Evolutionary conservation across 2,888 invertebrate genomes (phyloP).

Genomic region (Bellardia pandia): DNA sequence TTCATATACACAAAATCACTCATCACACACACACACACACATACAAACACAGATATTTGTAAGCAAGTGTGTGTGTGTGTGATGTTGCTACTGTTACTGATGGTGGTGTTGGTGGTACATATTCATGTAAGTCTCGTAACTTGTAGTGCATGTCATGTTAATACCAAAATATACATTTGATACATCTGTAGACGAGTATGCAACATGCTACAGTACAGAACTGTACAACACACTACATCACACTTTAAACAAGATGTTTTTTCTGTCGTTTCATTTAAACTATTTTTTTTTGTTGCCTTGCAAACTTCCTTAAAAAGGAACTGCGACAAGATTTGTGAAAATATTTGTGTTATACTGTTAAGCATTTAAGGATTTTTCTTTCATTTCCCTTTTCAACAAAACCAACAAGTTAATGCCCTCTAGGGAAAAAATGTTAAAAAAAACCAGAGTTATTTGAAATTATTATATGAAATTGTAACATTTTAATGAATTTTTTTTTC

Average conservation of each 20-base stretch:
- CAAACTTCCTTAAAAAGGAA: conserved; percentile 2
- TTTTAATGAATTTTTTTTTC: no score
- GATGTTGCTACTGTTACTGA: neutral
- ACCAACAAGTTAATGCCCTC: neutral
- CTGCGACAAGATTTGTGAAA: conserved; percentile 53
- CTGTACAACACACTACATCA: conserved; percentile 1
- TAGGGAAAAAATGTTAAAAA: neutral
- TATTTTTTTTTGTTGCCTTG: neutral
- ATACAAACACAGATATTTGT: neutral
- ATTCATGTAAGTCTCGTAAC: conserved; percentile 65
- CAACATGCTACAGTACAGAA: neutral
- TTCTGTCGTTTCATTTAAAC: neutral
- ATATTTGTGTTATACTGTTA: conserved; percentile 36
- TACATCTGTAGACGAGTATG: conserved; percentile 36
- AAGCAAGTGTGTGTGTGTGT: neutral
- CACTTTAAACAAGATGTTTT: neutral
- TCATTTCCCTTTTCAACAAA: neutral
- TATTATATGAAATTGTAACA: no score
- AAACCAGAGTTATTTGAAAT: neutral
- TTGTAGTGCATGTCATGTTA: conserved; percentile 62
- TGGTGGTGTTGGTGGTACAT: conserved; percentile 32
- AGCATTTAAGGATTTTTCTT: conserved; percentile 29
- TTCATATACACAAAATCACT: neutral
- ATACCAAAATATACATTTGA: conserved; percentile 59
- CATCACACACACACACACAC: conserved; percentile 7